phyloP scores from a whole-genome alignment of 2,113 vertebrate genomes.

The Rhagologus leucostigma region DNA sequence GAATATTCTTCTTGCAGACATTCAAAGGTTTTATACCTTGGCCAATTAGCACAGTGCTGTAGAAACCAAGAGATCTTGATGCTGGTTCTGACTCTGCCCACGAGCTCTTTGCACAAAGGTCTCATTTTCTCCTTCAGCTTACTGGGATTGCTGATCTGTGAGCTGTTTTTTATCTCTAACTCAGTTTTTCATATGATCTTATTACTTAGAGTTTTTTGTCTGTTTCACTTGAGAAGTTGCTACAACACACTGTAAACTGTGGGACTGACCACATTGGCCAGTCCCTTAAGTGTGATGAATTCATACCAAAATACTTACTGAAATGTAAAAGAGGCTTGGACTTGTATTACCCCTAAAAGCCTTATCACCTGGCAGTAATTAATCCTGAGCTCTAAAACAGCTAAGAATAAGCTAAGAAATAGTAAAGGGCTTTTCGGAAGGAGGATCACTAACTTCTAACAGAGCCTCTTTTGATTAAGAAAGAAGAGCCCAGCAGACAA shows the following conservation, averaged over 20 bases:
- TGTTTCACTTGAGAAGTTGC: neutral
- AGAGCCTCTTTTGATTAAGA: neutral
- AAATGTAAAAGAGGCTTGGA: neutral
- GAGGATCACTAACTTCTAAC: neutral
- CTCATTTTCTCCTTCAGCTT: neutral
- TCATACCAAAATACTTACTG: neutral
- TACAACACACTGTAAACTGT: neutral
- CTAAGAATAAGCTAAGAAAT: neutral
- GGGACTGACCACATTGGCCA: neutral
- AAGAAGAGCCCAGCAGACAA: neutral
- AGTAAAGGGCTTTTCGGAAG: neutral
- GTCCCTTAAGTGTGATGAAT: neutral
- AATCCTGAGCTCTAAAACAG: neutral
- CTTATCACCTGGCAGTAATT: neutral
- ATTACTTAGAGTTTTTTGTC: neutral
- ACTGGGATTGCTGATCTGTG: neutral
- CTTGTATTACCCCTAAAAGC: neutral
- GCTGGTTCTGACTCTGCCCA: neutral
- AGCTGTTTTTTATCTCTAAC: neutral
- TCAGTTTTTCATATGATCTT: neutral
- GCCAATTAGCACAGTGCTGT: neutral
- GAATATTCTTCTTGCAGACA: neutral
- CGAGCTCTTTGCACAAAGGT: neutral
- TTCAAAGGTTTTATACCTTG: neutral
- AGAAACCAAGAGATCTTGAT: neutral